These are phyloP conservation scores for Ichneumon xanthorius DNA, from an alignment of 2,888 invertebrate species.

Conservation along the genomic window DNA sequence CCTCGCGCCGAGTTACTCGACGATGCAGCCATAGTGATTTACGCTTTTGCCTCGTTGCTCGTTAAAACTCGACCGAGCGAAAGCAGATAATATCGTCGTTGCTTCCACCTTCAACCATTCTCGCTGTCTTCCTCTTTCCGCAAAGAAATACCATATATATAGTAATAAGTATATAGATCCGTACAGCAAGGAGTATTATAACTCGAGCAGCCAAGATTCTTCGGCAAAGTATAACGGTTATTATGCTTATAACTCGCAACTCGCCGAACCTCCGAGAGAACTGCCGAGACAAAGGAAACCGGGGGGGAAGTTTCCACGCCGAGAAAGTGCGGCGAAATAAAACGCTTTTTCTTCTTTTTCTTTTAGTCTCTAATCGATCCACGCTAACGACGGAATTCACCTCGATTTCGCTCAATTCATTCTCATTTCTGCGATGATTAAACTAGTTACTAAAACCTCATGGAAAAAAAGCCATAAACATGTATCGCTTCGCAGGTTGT, in stretches of 20 bases:
- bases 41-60: slow-evolving; percentile 51
- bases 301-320: slow-evolving; percentile 38
- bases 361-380: not conserved
- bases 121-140: slow-evolving; percentile 13
- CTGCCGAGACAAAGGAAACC: slow-evolving; percentile 48
- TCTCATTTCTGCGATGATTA: not conserved
- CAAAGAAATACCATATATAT: not conserved
- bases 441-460: not conserved
- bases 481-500: not conserved
- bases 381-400: slow-evolving; percentile 26
- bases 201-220: slow-evolving; percentile 27
- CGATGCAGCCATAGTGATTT: slow-evolving; percentile 55
- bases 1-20: slow-evolving; percentile 17
- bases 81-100: slow-evolving; percentile 57
- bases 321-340: slow-evolving; percentile 49
- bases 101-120: slow-evolving; percentile 28
- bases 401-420: slow-evolving; percentile 18
- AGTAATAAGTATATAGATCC: not conserved
- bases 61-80: slow-evolving; percentile 64
- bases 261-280: slow-evolving; percentile 8
- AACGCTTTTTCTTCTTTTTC: not conserved
- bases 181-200: not conserved
- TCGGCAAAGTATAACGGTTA: slow-evolving; percentile 50
- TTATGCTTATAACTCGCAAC: slow-evolving; percentile 41
- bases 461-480: not conserved